Base-by-base conservation (phyloP, 2,113 vertebrate genomes). In the Camelus dromedarius region DNA sequence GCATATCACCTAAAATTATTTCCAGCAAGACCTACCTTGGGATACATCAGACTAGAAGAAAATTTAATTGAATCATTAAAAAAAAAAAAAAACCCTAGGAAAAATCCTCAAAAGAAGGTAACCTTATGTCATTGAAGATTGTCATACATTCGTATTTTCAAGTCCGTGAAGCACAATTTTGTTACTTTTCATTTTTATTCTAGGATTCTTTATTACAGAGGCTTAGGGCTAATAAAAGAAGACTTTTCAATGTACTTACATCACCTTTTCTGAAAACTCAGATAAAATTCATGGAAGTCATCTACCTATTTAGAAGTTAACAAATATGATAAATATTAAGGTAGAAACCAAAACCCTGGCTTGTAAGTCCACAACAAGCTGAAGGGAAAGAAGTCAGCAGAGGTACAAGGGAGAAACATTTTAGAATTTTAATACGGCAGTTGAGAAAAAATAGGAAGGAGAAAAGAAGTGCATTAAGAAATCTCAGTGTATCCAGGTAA, bases 131-230 rank as follows among this genome's bases (percentile, higher is more conserved):
- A 38, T 67, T 28, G 58, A 75, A 95, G 19, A 66, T 32, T 82
- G 11, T 94, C 67, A 75, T 46, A 85, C 20, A 8, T 22, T 60
- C 77, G 14, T 62, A 24, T 83, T 76, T 93, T 93, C 67, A 86
- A n/a, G 64, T 69, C 30, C 42, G 24, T 87, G 87, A 82, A 64
- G 70, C 30, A 82, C 16, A 50, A 28, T 93, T 70, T 81, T 80
- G 24, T 52, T 80, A 42, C 15, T 91, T 91, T 91, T 87, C 35
- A 72, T 82, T 76, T 82, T 91, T 16, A 87, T 82, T 75, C 52
- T 81, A 69, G 13, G 52, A n/a, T 62, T 38, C 46, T 30, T 64
- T 22, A 56, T 56, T 76, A 62, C 10, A 76, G 80, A 70, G 67
- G 1, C 35, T 76, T 22, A 32, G 16, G 32, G 8, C 8, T 79